Evolutionary conservation across 2,113 vertebrate genomes (phyloP).

Genomic region (Microcebus griseorufus): DNA sequence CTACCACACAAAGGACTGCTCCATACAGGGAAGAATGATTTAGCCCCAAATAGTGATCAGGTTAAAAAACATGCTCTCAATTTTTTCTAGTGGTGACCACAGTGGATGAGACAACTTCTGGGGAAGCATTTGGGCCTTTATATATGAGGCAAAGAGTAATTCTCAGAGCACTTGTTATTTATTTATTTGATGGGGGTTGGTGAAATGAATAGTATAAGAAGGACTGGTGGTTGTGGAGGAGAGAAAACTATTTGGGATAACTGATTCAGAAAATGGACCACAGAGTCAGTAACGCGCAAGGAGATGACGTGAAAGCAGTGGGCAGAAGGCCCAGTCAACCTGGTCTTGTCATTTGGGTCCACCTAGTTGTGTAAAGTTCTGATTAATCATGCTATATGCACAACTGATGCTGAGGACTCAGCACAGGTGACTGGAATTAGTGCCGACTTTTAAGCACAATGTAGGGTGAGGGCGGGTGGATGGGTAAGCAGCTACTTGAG

Average conservation of each 20-base stretch:
- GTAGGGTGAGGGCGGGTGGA: not conserved
- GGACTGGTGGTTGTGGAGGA: not conserved
- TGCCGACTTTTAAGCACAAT: not conserved
- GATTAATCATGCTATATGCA: constrained; percentile 1
- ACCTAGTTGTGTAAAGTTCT: not conserved
- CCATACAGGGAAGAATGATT: not conserved
- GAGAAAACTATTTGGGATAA: not conserved
- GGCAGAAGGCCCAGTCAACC: not conserved
- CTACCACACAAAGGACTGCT: not conserved
- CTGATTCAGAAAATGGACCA: not conserved
- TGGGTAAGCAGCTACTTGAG: not conserved
- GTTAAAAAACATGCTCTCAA: not conserved
- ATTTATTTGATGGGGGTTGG: not conserved
- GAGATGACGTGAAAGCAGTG: not conserved
- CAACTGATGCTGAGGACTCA: not conserved
- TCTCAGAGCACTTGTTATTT: not conserved
- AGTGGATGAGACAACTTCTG: not conserved
- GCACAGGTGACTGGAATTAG: not conserved
- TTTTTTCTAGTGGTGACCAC: not conserved
- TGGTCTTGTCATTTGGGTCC: not conserved
- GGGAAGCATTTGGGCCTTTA: not conserved
- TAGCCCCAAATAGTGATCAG: not conserved
- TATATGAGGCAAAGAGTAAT: not conserved
- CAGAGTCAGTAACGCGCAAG: not conserved
- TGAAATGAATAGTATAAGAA: not conserved